Evolutionary conservation across 2,797 vertebrate species (phyloP), one percentile per base, ranked within the genome.

Genomic region (Ceryle rudis): DNA sequence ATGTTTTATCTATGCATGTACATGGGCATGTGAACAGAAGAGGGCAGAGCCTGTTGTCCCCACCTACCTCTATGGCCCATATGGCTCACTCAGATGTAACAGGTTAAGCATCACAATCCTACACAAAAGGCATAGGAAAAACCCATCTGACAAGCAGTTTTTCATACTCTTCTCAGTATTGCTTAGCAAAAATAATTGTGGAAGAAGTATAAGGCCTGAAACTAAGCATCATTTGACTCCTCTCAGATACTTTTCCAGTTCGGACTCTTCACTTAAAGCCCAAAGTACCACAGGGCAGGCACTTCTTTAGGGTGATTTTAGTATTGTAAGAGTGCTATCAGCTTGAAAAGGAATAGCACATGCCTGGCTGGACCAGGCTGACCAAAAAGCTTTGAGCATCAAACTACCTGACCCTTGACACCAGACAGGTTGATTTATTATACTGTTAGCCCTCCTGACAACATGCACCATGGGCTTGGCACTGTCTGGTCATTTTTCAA

Each of bases 401-500:
- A 23, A 77, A 93, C 23, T 41, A 39, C 61, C 65, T 91, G 97
- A 98, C 96, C 97, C 95, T 81, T 97, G 97, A 94, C 94, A 75
- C 11, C 33, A 93, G 96, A 79, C 93, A 97, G 96, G 96, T 96
- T 97, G 97, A 98, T 97, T 96, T 97, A 98, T 97, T 93, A 95
- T 81, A 96, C 96, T 75, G 86, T 96, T 70, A 79, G 86, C 14
- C 9, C 67, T 61, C 93, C 90, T 95, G 97, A 97, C 93, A 98
- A 89, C 71, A 58, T 11, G 42, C 83, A 77, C 54, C 19, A 47
- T 61, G 77, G 93, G 93, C 81, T 78, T 58, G 73, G 96, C 90
- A 94, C 87, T 91, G 89, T 95, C 93, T 97, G 96, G 86, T 94
- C 96, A 92, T 98, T 98, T 98, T 96, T 98, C 97, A 97, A 97